Base-by-base conservation (phyloP, 2,113 vertebrate genomes). In the Setophaga coronata region DNA sequence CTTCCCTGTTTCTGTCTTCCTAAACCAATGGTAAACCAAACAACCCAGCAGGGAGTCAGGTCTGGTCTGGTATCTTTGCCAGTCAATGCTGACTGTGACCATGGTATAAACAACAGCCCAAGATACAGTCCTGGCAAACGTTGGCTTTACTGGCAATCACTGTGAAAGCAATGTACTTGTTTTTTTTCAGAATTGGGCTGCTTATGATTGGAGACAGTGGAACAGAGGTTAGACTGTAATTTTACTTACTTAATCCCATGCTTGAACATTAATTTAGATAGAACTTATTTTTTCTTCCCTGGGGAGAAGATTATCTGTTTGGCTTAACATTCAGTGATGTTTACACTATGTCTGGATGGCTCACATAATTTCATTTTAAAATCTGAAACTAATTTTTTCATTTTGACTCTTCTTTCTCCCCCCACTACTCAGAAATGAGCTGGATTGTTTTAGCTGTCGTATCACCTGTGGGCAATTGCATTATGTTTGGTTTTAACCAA, bases 401-500 rank as follows among this genome's bases (percentile, higher is more conserved):
- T 90, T 94, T 92, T 83, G 43, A 96, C 87, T 80, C 23, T 17
- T 7, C 10, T 58, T 86, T 86, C 3, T 12, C 4, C 9, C 18
- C 17, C 12, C 29, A 54, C 5, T 54, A 54, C 47, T 80, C 26
- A 58, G 58, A 83, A 78, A 25, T 26, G 56, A 88, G 19, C 12
- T 78, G 64, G 17, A 72, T 84, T 78, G 25, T 91, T 95, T 88
- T 51, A 79, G 56, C 50, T 72, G 18, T 66, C 25, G 72, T 42
- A 43, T 71, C 31, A 60, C 42, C 72, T 73, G 5, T 60, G 31
- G 82, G n/a, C 40, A 65, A 29, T 77, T 86, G 26, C 34, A 70
- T 91, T 82, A 76, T 40, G 26, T 88, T 93, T 87, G 36, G 33
- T 94, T 95, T 84, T 85, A 94, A 94, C 70, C 51, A 74, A 29